Conservation (phyloP, 2,888 invertebrate species). For the Timandra comae region DNA sequence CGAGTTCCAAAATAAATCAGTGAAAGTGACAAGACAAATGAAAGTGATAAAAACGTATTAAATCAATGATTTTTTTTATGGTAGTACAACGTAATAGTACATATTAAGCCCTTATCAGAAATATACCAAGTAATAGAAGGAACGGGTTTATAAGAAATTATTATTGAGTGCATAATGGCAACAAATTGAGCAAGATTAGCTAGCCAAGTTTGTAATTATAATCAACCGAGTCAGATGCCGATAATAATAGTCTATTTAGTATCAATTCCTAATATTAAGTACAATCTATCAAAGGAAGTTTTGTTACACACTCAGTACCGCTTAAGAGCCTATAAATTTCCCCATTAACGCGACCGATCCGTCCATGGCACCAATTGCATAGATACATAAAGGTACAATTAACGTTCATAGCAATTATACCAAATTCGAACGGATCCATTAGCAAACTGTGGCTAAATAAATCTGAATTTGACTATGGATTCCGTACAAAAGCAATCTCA, state of each 20-base stretch:
- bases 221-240: no score
- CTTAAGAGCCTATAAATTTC: conserved; percentile 42
- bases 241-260: conserved; percentile 23
- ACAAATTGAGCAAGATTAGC: no score
- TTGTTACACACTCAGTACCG: no score
- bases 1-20: conserved; percentile 42
- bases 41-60: conserved; percentile 16
- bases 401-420: conserved; percentile 61
- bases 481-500: conserved; percentile 7
- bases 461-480: conserved; percentile 1
- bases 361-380: conserved; percentile 37
- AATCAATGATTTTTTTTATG: conserved; percentile 7
- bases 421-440: conserved; percentile 43
- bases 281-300: conserved; percentile 29
- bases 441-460: conserved; percentile 52
- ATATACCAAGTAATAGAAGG: no score
- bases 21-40: conserved; percentile 49
- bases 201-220: no score
- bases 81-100: no score
- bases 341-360: conserved; percentile 38
- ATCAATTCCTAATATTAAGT: conserved; percentile 20
- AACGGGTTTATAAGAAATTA: no score
- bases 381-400: conserved; percentile 43
- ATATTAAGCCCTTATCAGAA: no score
- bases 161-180: no score